Base-by-base conservation (phyloP, 2,113 vertebrate genomes). In the Arothron firmamentum region DNA sequence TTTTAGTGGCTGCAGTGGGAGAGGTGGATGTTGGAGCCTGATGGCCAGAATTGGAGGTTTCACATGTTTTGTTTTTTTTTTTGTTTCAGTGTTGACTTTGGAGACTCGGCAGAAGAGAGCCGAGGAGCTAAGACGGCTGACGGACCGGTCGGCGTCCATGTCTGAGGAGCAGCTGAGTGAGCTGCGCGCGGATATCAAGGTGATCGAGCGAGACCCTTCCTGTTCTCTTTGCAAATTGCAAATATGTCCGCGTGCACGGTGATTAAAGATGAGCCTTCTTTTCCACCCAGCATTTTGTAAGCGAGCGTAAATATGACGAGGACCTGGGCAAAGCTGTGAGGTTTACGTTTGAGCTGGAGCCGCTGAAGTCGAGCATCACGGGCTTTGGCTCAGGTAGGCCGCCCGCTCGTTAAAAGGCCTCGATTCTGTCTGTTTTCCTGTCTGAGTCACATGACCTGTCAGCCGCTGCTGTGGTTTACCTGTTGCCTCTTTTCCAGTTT, bases 261-360 rank as follows among this genome's bases (percentile, higher is more conserved):
- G 1, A 12, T 4, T 38, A 10, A 38, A 5, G 25, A 28, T 5
- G 2, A 23, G 21, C 25, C 25, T 28, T 15, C 6, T 60, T 56
- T 38, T 12, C 3, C 3, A 0, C 8, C 8, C 67, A 98, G 96
- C 96, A 96, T 86, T 98, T 98, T 75, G 95, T 98, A 58, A 98
- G 96, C 14, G 96, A 98, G 72, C 92, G 95, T 19, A 98, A 98
- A 82, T 98, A 96, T 1, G 96, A 98, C 0, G 96, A 98, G 74
- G 95, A 98, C 65, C 88, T 97, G 20, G 94, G 95, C 42, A 89
- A 93, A 68, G 94, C 94, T n/a, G 90, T 95, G 0, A 91, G 91
- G 34, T 98, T 98, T 70, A 93, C 92, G 0, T 94, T 94, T 31
- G 94, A 96, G 25, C 79, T 96, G 1, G 96, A 98, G 2, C 85